Percentiles rank a stretch among this genome's conserved stretches.
Evolutionary conservation across 2,797 vertebrate genomes (phyloP).

Genomic region (Sebastes cheni): DNA sequence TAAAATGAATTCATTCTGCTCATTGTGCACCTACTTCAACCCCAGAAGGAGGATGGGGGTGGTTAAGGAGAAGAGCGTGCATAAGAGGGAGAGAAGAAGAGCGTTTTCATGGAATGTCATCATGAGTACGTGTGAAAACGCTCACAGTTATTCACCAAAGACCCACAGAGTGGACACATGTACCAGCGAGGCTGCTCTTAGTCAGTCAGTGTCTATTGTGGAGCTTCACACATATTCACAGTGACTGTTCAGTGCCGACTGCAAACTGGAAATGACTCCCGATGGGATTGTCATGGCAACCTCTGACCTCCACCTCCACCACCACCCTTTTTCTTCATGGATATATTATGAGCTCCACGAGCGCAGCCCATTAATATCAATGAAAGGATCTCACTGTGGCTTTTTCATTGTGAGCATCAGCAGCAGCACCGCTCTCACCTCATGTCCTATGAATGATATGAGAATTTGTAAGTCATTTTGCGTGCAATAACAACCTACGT

Average conservation of each 20-base stretch:
- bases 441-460: no score
- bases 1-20: conserved; percentile 68
- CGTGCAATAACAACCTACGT: no score
- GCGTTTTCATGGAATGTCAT: conserved; percentile 8
- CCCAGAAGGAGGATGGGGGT: neutral
- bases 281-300: conserved; percentile 31
- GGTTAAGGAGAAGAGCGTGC: neutral
- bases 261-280: conserved; percentile 25
- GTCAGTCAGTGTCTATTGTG: neutral
- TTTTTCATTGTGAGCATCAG: no score
- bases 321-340: neutral
- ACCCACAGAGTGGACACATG: neutral
- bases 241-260: conserved; percentile 3
- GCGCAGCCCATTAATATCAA: neutral
- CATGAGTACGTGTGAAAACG: conserved; percentile 9
- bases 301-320: conserved; percentile 15
- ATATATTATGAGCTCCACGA: neutral
- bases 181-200: neutral
- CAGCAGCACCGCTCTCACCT: no score
- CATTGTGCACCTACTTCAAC: conserved; percentile 26
- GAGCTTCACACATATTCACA: conserved; percentile 8
- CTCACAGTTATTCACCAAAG: conserved; percentile 7
- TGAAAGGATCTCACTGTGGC: neutral
- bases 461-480: no score
- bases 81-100: neutral